phyloP scores from a whole-genome alignment of 2,797 vertebrate species.

The Chloroceryle inda region DNA sequence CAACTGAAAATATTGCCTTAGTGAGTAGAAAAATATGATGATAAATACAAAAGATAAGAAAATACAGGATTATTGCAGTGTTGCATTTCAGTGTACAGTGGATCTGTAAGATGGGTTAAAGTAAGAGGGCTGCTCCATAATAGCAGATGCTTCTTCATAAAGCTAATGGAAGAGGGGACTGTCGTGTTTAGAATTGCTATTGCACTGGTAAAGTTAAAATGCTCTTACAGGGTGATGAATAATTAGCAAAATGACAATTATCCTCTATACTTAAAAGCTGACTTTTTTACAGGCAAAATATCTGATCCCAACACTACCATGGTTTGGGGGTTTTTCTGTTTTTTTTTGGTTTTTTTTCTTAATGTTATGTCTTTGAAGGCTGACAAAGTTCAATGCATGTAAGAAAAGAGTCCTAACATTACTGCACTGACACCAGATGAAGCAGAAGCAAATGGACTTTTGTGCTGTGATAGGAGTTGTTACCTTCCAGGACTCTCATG shows the following conservation, averaged over 20 bases:
- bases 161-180: background rate
- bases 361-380: background rate
- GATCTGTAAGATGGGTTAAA: background rate
- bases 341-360: background rate
- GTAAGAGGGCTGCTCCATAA: background rate
- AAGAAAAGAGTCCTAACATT: background rate
- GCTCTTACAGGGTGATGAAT: background rate
- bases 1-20: background rate
- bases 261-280: background rate
- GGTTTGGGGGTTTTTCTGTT: background rate
- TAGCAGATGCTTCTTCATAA: background rate
- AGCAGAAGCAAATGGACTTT: background rate
- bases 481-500: background rate
- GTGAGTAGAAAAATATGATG: background rate
- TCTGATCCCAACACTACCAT: rapidly evolving
- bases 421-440: background rate
- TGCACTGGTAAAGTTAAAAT: background rate
- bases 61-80: background rate
- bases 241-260: background rate
- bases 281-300: background rate
- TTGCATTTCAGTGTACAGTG: background rate
- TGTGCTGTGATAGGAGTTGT: background rate
- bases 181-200: background rate
- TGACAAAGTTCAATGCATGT: background rate
- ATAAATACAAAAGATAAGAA: background rate